Percentiles rank a stretch among this genome's conserved stretches.
These are phyloP conservation scores for Drosophila mojavensis DNA, from an alignment of 1,140 invertebrate genomes.

Conservation along the genomic window DNA sequence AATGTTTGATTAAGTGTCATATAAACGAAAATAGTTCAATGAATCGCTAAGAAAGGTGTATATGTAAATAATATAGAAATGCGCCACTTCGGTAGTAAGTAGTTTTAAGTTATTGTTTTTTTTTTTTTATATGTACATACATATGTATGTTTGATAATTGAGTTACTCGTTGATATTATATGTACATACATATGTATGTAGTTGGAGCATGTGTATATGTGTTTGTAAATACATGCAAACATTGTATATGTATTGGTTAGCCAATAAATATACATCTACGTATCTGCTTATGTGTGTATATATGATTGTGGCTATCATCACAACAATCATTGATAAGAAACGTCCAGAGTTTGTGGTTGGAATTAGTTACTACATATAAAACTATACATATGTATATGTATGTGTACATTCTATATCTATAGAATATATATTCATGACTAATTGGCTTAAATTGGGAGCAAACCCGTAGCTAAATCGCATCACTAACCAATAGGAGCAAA, in stretches of 20 bases:
- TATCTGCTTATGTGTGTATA: neutral
- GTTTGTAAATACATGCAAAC: too few relatives aligned
- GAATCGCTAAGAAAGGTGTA: conserved; percentile 17
- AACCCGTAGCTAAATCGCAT: too few relatives aligned
- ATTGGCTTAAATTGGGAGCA: neutral
- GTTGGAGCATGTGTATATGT: neutral
- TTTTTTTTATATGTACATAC: neutral
- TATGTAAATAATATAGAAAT: conserved; percentile 22
- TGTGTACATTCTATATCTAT: neutral
- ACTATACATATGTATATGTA: neutral
- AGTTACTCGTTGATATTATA: conserved; percentile 12
- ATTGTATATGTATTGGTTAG: too few relatives aligned
- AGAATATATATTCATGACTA: conserved; percentile 1
- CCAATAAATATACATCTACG: too few relatives aligned
- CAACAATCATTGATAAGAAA: neutral
- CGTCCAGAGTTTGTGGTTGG: neutral
- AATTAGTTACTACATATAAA: neutral
- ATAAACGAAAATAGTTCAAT: conserved; percentile 16
- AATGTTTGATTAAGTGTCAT: conserved; percentile 24
- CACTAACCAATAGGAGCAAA: too few relatives aligned
- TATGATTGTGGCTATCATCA: neutral
- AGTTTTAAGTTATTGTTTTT: neutral
- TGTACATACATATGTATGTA: neutral
- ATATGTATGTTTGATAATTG: neutral
- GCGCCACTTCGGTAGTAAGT: conserved; percentile 24